Evolutionary conservation across 2,797 vertebrate genomes (phyloP), one percentile per base, ranked within the genome.

Genomic region (Onychomys arenicola): DNA sequence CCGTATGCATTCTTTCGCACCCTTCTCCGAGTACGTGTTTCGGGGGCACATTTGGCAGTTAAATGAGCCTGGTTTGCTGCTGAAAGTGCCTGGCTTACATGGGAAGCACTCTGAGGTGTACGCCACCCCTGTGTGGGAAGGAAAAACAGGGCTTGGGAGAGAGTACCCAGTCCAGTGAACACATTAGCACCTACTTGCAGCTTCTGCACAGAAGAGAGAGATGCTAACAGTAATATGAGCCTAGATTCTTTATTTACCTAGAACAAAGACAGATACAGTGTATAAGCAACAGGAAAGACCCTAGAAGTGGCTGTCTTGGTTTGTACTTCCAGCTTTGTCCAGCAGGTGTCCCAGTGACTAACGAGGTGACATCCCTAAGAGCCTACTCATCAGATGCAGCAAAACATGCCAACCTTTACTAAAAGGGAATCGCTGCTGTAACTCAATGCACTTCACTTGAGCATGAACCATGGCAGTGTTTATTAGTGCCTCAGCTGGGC

Each of bases 81-180:
- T 99, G 98, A 99, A 99, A 0, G 99, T 99, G n/a, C 99, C 99
- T 0, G 99, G 99, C 86, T 99, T 99, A 98, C 99, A 99, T 0
- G 99, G 99, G 8, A 99, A 99, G 97, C 99, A 99, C 98, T 99
- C 99, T 0, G 99, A 99, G 0, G 99, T 99, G 95, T 99, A 99
- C 0, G 99, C 99, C 92, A 99, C 99, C 63, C 99, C 99, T 99
- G 98, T 23, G 93, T 95, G n/a, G 91, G 12, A 98, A 98, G 0
- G 11, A 75, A 57, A 75, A 55, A 82, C 6, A 88, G 37, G 55
- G 52, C 29, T 49, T 81, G 32, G 55, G 23, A 75, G 13, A 6
- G 19, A 75, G 61, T 63, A 37, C 9, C 29, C 71, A 52, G 21
- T 0, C 77, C 29, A 94, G 32, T 21, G 63, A 69, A 37, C 59